phyloP scores from a whole-genome alignment of 2,797 vertebrate genomes.

The Scarus forsteni region DNA sequence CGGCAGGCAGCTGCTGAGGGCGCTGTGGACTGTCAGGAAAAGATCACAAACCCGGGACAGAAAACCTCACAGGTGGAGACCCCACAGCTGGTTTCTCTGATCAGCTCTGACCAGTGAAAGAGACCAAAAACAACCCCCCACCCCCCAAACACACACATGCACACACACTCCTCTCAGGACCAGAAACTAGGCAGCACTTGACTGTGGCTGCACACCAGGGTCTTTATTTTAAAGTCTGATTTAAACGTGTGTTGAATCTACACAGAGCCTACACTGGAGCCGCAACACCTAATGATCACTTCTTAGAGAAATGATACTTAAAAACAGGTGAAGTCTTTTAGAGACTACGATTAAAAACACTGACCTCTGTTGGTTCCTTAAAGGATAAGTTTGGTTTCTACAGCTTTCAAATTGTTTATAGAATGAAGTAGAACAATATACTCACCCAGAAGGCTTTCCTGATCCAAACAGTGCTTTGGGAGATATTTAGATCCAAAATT shows the following conservation, averaged over 20 bases:
- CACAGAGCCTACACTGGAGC: not conserved
- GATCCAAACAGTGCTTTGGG: no score
- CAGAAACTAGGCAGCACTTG: constrained; percentile 51
- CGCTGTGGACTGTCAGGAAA: constrained; percentile 36
- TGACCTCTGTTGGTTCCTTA: not conserved
- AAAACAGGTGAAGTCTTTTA: not conserved
- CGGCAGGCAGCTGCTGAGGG: constrained; percentile 80
- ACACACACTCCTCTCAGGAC: constrained; percentile 73
- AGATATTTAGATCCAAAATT: no score
- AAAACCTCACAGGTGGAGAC: constrained; percentile 86
- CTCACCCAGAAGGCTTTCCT: no score
- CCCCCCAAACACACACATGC: constrained; percentile 16
- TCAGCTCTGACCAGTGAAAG: constrained; percentile 87
- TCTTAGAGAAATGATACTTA: not conserved
- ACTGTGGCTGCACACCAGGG: constrained; percentile 33
- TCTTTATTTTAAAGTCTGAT: constrained; percentile 8
- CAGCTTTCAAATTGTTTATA: no score
- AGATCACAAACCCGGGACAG: constrained; percentile 77
- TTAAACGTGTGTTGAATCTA: not conserved
- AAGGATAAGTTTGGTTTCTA: no score
- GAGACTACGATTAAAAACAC: not conserved
- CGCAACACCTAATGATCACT: not conserved
- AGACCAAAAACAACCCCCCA: not conserved
- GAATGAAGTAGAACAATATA: no score
- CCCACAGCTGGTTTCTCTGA: constrained; percentile 88